Conservation (phyloP, 1,140 invertebrate species). For the Zaprionus vittiger region DNA sequence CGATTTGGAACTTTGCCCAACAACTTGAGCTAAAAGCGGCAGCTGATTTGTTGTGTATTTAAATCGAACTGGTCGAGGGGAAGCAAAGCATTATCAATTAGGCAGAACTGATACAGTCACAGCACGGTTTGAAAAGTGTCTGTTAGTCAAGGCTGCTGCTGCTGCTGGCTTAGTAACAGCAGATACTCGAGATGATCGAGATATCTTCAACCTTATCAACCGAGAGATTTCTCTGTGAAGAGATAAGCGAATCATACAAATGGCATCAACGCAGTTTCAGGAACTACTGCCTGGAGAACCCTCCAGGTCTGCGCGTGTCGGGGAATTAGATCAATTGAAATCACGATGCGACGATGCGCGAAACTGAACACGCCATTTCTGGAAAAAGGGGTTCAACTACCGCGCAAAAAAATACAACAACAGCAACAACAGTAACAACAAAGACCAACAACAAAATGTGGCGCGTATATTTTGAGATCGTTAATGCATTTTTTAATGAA, state of each 20-base stretch:
- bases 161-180: background rate
- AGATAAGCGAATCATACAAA: slow-evolving; percentile 1
- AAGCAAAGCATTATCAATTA: background rate
- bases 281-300: background rate
- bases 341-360: slow-evolving; percentile 4
- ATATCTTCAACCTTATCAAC: background rate
- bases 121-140: background rate
- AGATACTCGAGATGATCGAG: background rate
- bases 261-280: background rate
- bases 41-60: background rate
- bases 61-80: background rate
- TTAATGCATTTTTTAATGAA: slow-evolving; percentile 58
- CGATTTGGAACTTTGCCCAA: slow-evolving; percentile 5
- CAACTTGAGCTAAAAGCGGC: background rate
- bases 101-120: background rate
- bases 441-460: slow-evolving; percentile 12
- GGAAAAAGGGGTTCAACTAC: slow-evolving; percentile 56
- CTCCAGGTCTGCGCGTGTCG: background rate
- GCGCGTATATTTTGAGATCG: slow-evolving; percentile 33
- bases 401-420: slow-evolving; percentile 17
- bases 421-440: background rate
- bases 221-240: background rate
- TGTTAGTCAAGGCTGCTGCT: background rate
- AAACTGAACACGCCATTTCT: slow-evolving; percentile 46
- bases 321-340: slow-evolving; percentile 18